A percentile compares a stretch with the other conserved stretches of the same genome.
These are phyloP conservation scores for Phalera bucephala DNA, from an alignment of 2,888 invertebrate species.

Conservation along the genomic window DNA sequence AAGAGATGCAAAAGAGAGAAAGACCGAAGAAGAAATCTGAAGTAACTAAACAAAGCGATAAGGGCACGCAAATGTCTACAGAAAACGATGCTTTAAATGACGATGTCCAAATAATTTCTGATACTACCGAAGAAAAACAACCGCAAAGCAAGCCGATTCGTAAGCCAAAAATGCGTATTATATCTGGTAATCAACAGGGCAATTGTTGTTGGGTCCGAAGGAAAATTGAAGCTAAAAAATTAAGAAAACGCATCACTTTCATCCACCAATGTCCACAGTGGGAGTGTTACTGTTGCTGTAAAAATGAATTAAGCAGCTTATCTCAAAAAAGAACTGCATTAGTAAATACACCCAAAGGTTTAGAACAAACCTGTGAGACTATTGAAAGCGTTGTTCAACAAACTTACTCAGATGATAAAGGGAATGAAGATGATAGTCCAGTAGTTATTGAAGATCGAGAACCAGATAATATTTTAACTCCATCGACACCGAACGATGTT, in stretches of 20 bases:
- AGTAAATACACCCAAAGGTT: too few species aligned
- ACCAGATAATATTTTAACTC: not conserved
- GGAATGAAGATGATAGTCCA: too few species aligned
- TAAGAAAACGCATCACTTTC: constrained; percentile 6
- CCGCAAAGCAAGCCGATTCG: not conserved
- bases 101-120: constrained; percentile 8
- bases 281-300: constrained; percentile 48
- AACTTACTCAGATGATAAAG: constrained; percentile 4
- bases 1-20: constrained; percentile 1
- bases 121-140: not conserved
- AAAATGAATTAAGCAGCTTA: constrained; percentile 12
- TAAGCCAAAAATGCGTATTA: constrained; percentile 1
- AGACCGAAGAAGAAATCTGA: not conserved
- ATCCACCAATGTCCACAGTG: constrained; percentile 26
- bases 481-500: not conserved
- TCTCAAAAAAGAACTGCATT: too few species aligned
- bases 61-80: not conserved
- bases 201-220: constrained; percentile 56
- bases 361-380: constrained; percentile 12
- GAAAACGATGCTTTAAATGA: not conserved
- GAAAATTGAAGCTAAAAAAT: constrained; percentile 17
- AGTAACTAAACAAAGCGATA: not conserved
- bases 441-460: too few species aligned
- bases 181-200: constrained; percentile 5
- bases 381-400: constrained; percentile 25